Evolutionary conservation across 2,797 vertebrate genomes (phyloP).

Genomic region (Chelon auratus): DNA sequence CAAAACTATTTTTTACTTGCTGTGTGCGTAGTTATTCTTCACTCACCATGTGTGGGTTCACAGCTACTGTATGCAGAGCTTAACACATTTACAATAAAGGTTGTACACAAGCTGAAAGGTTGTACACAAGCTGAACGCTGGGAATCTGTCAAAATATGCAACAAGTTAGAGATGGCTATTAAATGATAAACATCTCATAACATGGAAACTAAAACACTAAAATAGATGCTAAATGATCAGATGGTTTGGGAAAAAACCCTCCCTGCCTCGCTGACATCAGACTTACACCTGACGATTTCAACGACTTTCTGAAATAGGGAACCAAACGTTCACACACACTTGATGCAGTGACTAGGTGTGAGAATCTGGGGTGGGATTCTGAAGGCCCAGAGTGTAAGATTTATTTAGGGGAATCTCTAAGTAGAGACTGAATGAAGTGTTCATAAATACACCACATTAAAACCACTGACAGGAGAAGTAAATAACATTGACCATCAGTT

Average conservation of each 20-base stretch:
- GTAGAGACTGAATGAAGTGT: no score
- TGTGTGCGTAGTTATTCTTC: background rate
- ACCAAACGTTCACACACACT: background rate
- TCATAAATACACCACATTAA: no score
- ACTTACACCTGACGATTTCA: background rate
- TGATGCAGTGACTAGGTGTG: background rate
- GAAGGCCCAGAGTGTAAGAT: no score
- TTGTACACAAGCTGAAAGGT: background rate
- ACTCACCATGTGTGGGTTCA: background rate
- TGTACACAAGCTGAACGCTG: background rate
- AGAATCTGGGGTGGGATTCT: background rate
- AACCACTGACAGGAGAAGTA: no score
- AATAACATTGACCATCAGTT: no score
- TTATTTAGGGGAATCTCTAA: no score
- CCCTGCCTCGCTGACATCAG: background rate
- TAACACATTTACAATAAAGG: slow-evolving; percentile 2
- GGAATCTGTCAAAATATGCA: background rate
- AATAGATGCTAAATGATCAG: background rate
- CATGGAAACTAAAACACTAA: background rate
- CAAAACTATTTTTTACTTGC: background rate
- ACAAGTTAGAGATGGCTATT: background rate
- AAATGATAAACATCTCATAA: background rate
- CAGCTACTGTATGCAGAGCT: background rate
- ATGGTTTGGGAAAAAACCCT: background rate
- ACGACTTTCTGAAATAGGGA: background rate